These are phyloP conservation scores for Epizoanthus illoricatus DNA, from an alignment of 92 coral and sea anemone genomes.

Conservation along the genomic window DNA sequence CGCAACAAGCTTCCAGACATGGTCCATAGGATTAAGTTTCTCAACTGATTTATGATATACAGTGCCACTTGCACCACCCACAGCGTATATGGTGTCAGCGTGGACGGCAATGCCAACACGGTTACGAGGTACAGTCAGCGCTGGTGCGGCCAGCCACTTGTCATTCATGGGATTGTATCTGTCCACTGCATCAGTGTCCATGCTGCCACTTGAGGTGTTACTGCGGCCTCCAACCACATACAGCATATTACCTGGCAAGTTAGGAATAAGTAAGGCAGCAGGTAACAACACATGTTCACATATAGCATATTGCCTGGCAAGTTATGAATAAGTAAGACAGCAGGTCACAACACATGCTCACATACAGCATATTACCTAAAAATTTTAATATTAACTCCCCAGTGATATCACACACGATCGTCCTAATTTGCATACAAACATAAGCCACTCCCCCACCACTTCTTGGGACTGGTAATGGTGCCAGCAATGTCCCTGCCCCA, in stretches of 20 bases:
- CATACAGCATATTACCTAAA: not conserved
- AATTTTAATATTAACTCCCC: not conserved
- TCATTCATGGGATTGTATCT: conserved; percentile 71
- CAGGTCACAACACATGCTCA: not conserved
- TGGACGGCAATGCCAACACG: conserved; percentile 65
- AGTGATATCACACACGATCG: not conserved
- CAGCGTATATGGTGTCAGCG: conserved; percentile 67
- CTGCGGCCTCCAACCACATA: conserved; percentile 83
- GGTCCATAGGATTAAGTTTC: conserved; percentile 61
- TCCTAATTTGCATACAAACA: conserved; percentile 44
- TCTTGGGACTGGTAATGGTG: conserved; percentile 67
- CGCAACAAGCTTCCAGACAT: conserved; percentile 61
- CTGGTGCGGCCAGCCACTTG: conserved; percentile 62
- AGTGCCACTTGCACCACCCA: conserved; percentile 82
- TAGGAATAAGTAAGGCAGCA: not conserved
- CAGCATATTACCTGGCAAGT: conserved; percentile 66
- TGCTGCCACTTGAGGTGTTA: conserved; percentile 69
- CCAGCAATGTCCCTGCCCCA: conserved; percentile 54
- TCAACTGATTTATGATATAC: conserved; percentile 60
- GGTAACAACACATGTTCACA: not conserved
- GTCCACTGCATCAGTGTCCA: conserved; percentile 73
- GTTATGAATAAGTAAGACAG: not conserved
- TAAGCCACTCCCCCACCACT: conserved; percentile 88
- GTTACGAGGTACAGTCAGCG: conserved; percentile 75
- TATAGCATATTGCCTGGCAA: not conserved